Evolutionary conservation across 2,888 invertebrate species (phyloP).

Genomic region (Torymus texanus): DNA sequence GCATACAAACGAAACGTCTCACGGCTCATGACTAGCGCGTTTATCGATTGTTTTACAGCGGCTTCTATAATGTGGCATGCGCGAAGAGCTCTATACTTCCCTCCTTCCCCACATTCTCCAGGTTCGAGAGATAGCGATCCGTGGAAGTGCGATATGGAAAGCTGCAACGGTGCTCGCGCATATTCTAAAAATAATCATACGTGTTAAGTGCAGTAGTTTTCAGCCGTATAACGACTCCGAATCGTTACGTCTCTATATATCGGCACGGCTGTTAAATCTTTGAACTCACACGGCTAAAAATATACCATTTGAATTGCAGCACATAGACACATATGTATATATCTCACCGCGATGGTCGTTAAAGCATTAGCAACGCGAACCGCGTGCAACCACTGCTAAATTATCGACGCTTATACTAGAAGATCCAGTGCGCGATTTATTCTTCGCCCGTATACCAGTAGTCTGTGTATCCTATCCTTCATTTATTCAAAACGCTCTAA

Average conservation of each 20-base stretch:
- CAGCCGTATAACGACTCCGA: slow-evolving; percentile 19
- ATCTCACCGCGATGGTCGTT: neutral
- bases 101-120: too few species aligned
- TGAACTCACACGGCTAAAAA: slow-evolving; percentile 21
- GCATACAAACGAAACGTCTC: slow-evolving; percentile 9
- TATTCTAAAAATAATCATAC: slow-evolving; percentile 32
- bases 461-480: neutral
- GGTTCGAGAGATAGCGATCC: too few species aligned
- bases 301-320: slow-evolving; percentile 17
- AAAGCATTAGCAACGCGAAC: too few species aligned
- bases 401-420: neutral
- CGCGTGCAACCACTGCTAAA: neutral
- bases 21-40: slow-evolving; percentile 4
- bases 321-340: neutral
- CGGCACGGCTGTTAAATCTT: slow-evolving; percentile 33
- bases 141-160: too few species aligned
- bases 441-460: too few species aligned
- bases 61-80: slow-evolving; percentile 11
- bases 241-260: slow-evolving; percentile 26
- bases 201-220: slow-evolving; percentile 23
- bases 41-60: slow-evolving; percentile 25
- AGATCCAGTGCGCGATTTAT: neutral
- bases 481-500: neutral
- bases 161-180: neutral
- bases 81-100: neutral